A percentile compares a stretch with the other conserved stretches of the same genome.
Evolutionary conservation across 2,113 vertebrate genomes (phyloP).

Genomic region (Chamaea fasciata): DNA sequence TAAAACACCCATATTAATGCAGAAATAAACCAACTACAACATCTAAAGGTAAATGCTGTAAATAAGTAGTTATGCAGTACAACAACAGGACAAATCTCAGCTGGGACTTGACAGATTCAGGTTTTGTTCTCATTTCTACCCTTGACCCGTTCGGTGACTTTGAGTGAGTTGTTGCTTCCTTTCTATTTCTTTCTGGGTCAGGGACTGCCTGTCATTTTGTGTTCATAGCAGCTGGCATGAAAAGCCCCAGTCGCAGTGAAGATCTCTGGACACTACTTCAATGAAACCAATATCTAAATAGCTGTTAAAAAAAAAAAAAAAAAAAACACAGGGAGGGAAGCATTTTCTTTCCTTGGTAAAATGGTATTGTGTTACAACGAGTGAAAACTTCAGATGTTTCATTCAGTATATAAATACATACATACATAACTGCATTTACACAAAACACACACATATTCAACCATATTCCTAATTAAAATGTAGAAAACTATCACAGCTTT

Average conservation of each 20-base stretch:
- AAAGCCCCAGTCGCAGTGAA: not conserved
- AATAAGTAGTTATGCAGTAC: not conserved
- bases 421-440: not conserved
- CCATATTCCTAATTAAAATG: not conserved
- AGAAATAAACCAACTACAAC: not conserved
- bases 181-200: slow-evolving; percentile 2
- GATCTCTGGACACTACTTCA: not conserved
- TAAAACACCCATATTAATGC: not conserved
- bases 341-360: not conserved
- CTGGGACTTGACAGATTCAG: not conserved
- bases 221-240: not conserved
- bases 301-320: not conserved
- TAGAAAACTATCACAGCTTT: not conserved
- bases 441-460: not conserved
- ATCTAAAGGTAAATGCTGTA: not conserved
- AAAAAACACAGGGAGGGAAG: not conserved
- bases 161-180: not conserved
- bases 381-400: not conserved
- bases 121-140: slow-evolving; percentile 6
- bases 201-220: not conserved
- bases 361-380: not conserved
- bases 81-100: not conserved
- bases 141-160: not conserved
- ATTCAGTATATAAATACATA: not conserved
- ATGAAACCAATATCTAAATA: not conserved